Evolutionary conservation across 2,797 vertebrate species (phyloP), one percentile per base, ranked within the genome.

Genomic region (Neomorphus geoffroyi): DNA sequence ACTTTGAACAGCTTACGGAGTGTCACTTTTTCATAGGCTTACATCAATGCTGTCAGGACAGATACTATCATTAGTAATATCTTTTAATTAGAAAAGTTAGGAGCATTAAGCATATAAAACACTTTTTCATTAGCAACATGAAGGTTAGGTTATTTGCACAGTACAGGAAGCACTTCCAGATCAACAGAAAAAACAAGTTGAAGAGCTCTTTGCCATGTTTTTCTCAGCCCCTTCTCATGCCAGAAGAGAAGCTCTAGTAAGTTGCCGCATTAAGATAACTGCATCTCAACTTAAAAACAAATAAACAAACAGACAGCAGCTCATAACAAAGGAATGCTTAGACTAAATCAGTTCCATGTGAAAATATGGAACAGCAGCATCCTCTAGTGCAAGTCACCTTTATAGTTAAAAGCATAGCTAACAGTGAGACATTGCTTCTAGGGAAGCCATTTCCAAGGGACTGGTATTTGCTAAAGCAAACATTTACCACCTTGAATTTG

Each of bases 311-410:
- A 70, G 67, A 43, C 33, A 96, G 95, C 91, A 97, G 95, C 93
- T 97, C n/a, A 23, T 86, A 80, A 91, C 85, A 80, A 87, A 96
- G 78, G 93, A 93, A 95, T 92, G 94, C 95, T 94, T 82, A 58
- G 78, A 73, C 88, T 95, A 94, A 71, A 83, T 57, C 58, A 54
- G 92, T 93, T 96, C 93, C 96, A 94, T 28, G 19, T 50, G 74
- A 94, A 69, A 84, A 85, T 22, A 90, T 11, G 88, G 95, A 95
- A 94, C 95, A 89, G 78, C 91, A 95, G 94, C 96, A 95, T 96
- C 96, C 92, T 96, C 96, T 94, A 97, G 95, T 96, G 95, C 96
- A 95, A 95, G 92, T 94, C 92, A 95, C 93, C 64, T 95, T 93
- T 81, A 92, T 88, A 96, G 84, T 88, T 33, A 88, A 94, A 94